Conservation (phyloP, 2,888 invertebrate species). For the Zeuzera pyrina region DNA sequence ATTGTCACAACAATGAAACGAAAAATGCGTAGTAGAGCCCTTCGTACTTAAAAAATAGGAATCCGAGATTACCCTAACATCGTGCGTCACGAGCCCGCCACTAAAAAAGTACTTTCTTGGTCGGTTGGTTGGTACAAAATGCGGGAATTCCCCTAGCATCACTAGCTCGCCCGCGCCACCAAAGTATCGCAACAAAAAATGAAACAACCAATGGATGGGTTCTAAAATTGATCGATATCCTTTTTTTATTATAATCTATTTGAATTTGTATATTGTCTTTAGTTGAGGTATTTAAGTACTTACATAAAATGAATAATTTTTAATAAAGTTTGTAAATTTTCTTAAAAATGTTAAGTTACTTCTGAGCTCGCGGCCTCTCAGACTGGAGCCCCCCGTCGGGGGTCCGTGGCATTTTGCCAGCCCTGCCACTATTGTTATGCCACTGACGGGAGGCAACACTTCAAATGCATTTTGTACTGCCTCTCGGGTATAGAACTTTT, state of each 20-base stretch:
- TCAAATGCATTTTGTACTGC: no score
- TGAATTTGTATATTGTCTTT: conserved; percentile 2
- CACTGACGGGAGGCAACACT: no score
- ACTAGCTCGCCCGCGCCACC: conserved; percentile 1
- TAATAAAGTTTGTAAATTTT: conserved; percentile 2
- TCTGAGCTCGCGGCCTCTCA: conserved; percentile 5
- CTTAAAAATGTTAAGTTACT: conserved; percentile 5
- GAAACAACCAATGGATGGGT: conserved; percentile 4
- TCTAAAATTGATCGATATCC: conserved; percentile 5
- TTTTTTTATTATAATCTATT: conserved; percentile 1
- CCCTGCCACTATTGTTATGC: no score
- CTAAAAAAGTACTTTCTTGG: conserved; percentile 3
- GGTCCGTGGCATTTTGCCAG: no score
- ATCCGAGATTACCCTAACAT: background rate
- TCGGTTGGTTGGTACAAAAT: conserved; percentile 2
- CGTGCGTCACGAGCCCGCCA: conserved; percentile 1
- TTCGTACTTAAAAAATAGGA: conserved; percentile 6
- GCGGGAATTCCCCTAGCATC: conserved; percentile 3
- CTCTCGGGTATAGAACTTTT: no score
- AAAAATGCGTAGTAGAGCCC: conserved; percentile 8
- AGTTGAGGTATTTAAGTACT: conserved; percentile 4
- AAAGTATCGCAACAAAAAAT: conserved; percentile 6
- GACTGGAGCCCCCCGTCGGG: conserved; percentile 1
- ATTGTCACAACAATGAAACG: conserved; percentile 5
- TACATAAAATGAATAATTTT: background rate